Conservation (phyloP, 92 coral and sea anemone species). For the Micromussa lordhowensis region DNA sequence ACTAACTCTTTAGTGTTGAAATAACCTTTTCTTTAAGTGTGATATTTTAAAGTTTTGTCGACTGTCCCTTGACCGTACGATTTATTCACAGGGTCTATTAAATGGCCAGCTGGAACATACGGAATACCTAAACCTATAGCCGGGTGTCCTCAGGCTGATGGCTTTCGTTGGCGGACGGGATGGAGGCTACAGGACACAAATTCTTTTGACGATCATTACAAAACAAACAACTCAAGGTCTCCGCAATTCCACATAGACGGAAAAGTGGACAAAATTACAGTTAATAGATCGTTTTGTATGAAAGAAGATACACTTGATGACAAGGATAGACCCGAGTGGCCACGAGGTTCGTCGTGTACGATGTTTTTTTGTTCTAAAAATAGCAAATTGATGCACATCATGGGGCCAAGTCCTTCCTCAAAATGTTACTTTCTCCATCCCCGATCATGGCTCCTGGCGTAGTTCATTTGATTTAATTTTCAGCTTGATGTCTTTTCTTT, state of each 20-base stretch:
- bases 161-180: constrained; percentile 45
- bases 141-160: constrained; percentile 51
- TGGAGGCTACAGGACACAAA: constrained; percentile 56
- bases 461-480: too few relatives aligned
- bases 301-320: not conserved
- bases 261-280: constrained; percentile 1
- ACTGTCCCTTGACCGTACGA: not conserved
- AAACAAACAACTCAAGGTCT: constrained; percentile 12
- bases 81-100: not conserved
- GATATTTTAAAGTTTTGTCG: not conserved
- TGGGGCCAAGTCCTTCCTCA: too few relatives aligned
- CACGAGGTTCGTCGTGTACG: not conserved
- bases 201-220: not conserved
- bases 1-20: too few relatives aligned
- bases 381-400: too few relatives aligned
- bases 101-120: constrained; percentile 60
- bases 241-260: constrained; percentile 53
- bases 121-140: constrained; percentile 50
- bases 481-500: too few relatives aligned
- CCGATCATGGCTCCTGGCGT: too few relatives aligned
- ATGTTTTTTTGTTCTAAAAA: too few relatives aligned
- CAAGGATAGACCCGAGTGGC: not conserved
- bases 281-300: constrained; percentile 38
- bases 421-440: too few relatives aligned
- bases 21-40: too few relatives aligned